Conservation (phyloP, 1,140 invertebrate genomes). For the Drosophila willistoni region DNA sequence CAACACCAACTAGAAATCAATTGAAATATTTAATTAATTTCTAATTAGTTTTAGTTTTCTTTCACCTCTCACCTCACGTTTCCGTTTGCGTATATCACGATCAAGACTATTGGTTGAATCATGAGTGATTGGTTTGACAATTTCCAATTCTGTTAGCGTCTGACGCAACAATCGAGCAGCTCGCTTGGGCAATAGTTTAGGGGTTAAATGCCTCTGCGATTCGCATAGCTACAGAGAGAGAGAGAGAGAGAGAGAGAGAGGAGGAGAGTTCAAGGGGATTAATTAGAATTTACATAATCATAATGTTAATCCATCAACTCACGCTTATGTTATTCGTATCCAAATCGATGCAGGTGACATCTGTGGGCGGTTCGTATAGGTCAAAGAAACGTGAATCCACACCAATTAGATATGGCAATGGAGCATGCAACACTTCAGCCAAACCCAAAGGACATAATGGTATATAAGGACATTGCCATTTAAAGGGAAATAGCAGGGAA, state of each 20-base stretch:
- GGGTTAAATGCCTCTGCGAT: conserved; percentile 91
- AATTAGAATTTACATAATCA: neutral
- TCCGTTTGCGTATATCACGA: conserved; percentile 85
- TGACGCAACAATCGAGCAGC: conserved; percentile 91
- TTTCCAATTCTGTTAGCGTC: conserved; percentile 88
- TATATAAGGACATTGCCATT: conserved; percentile 99
- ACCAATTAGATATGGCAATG: conserved; percentile 98
- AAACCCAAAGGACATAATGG: conserved; percentile 97
- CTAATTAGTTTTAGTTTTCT: neutral
- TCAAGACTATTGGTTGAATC: conserved; percentile 86
- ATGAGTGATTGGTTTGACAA: conserved; percentile 81
- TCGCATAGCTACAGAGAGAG: conserved; percentile 89
- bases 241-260: neutral
- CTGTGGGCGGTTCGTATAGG: conserved; percentile 96
- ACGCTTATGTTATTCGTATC: conserved; percentile 97
- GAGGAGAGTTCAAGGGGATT: neutral
- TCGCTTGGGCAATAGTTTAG: conserved; percentile 95
- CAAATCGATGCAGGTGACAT: conserved; percentile 98
- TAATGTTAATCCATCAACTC: conserved; percentile 61
- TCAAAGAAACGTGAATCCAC: conserved; percentile 99
- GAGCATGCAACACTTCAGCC: conserved; percentile 95
- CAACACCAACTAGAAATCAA: conserved; percentile 85
- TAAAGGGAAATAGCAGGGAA: conserved; percentile 98
- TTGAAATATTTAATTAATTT: neutral
- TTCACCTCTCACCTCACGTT: conserved; percentile 83